These are phyloP conservation scores for Agriopis marginaria DNA, from an alignment of 2,888 invertebrate genomes.

Conservation along the genomic window DNA sequence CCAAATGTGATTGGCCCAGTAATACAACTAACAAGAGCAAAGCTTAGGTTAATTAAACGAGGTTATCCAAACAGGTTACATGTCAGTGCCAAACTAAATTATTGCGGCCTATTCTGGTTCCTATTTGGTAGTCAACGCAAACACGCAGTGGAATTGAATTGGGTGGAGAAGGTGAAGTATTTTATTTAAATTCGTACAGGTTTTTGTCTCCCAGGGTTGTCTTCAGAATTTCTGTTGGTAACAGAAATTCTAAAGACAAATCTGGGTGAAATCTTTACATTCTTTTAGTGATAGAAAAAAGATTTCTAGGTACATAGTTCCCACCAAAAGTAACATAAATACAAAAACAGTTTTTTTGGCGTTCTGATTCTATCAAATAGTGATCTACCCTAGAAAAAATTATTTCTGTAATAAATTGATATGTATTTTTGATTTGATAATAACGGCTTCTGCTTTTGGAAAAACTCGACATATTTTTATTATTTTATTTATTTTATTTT, in stretches of 20 bases:
- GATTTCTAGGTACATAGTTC: background rate
- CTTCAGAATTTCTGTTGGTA: background rate
- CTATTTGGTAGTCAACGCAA: conserved; percentile 25
- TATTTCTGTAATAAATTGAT: no score
- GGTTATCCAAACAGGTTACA: conserved; percentile 43
- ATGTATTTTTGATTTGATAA: no score
- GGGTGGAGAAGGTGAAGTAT: background rate
- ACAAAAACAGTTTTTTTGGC: no score
- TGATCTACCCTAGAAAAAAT: no score
- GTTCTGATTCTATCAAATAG: no score
- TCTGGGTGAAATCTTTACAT: conserved; percentile 1
- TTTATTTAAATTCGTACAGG: conserved; percentile 16
- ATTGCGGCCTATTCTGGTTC: conserved; percentile 40
- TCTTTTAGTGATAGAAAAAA: background rate
- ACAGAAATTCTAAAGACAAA: no score
- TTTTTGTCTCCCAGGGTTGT: background rate
- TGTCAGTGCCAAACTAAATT: conserved; percentile 39
- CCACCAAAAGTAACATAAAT: no score
- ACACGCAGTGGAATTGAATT: conserved; percentile 16
- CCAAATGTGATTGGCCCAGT: conserved; percentile 36
- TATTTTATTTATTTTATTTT: no score
- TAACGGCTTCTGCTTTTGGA: no score
- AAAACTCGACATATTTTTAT: no score
- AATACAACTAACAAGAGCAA: conserved; percentile 35
- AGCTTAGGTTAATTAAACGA: conserved; percentile 44